phyloP scores from a whole-genome alignment of 2,888 invertebrate species.

The Lysandra bellargus region DNA sequence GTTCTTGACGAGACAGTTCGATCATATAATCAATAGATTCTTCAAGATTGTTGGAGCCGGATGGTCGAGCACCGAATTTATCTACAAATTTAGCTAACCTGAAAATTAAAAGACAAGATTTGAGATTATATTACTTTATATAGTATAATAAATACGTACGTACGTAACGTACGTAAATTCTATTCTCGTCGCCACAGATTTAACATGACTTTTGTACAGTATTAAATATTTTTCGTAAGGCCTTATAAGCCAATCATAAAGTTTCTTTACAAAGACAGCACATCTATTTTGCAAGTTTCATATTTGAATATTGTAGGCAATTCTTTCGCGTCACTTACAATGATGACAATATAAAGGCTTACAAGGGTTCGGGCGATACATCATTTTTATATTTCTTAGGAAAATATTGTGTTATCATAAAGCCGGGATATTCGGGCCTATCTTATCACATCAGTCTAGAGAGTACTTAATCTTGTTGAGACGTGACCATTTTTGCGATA shows the following conservation, averaged over 20 bases:
- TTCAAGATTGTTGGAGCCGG: conserved; percentile 83
- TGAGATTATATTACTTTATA: neutral
- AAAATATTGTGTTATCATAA: conserved; percentile 49
- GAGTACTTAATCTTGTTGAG: conserved; percentile 47
- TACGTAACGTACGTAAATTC: no score
- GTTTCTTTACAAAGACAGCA: neutral
- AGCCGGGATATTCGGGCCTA: conserved; percentile 47
- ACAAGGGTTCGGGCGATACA: conserved; percentile 47
- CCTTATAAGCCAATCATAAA: neutral
- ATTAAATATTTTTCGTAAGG: neutral
- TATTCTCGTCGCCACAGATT: no score
- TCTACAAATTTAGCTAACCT: conserved; percentile 71
- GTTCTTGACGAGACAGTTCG: conserved; percentile 59
- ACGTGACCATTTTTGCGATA: conserved; percentile 41
- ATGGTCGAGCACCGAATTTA: conserved; percentile 82
- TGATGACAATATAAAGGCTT: conserved; percentile 48
- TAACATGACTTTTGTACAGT: neutral
- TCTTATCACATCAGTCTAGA: conserved; percentile 51
- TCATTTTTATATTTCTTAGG: conserved; percentile 51
- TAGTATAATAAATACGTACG: no score
- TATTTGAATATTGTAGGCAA: conserved; percentile 71
- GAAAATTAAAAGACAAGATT: conserved; percentile 41
- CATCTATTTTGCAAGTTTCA: conserved; percentile 24
- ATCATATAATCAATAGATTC: conserved; percentile 85
- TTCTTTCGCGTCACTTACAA: conserved; percentile 52